Base-by-base conservation (phyloP, 2,888 invertebrate species). In the Diplolepis rosae region DNA sequence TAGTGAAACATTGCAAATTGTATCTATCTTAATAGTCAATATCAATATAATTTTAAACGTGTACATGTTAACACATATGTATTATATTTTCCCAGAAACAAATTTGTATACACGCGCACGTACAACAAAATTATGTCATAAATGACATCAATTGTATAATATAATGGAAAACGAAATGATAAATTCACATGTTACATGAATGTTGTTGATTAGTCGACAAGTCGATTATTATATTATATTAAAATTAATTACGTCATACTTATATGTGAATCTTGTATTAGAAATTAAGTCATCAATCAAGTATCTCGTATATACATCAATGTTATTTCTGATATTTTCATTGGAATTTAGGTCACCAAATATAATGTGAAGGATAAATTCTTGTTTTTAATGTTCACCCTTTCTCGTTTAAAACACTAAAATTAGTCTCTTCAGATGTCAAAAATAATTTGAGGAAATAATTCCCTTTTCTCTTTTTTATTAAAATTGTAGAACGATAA, bases 301-400 rank as follows among this genome's bases (percentile, higher is more conserved):
- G n/a, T 61, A 61, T 61, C 61, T 42, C 27, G 39, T 61, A 61
- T n/a, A n/a, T n/a, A n/a, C 24, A 61, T 61, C 61, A n/a, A 61
- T 61, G 39, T 27, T 82, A 82, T 79, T 80, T 82, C 80, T 81
- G 78, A 80, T 85, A 82, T 83, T 85, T 81, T 83, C 80, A 83
- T 83, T 84, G 83, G 79, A 82, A 84, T 83, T 81, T 85, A 79
- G 80, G 83, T 85, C 80, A 84, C 81, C 80, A 84, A 83, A 85
- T 84, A 85, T 80, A 86, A 80, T 84, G 81, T 85, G 79, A 77
- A 80, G 77, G 77, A 72, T 77, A 81, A 56, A 52, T 65, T 61
- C 32, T 61, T 13, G 35, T n/a, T 22, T 61, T 22, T n/a, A n/a
- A n/a, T 68, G 48, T 9, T 48, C 22, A 54, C 4, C 1, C 18